Conservation (phyloP, 2,113 vertebrate species). For the Microtus pennsylvanicus region DNA sequence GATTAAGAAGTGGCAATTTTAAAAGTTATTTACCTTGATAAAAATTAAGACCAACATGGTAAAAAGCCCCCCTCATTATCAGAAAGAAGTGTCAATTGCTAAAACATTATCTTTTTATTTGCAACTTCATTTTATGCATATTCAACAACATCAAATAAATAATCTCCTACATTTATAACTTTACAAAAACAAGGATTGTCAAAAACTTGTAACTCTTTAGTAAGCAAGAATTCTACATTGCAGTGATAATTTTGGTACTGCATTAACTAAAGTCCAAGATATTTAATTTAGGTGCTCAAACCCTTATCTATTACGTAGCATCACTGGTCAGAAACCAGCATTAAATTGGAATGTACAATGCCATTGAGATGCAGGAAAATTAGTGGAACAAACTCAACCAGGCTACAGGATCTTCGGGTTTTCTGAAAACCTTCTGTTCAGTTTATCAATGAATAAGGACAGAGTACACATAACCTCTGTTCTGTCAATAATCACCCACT, state of each 20-base stretch:
- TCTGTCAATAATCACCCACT: background rate
- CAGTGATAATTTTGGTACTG: background rate
- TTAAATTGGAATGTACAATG: background rate
- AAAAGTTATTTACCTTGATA: background rate
- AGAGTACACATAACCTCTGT: background rate
- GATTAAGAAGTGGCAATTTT: background rate
- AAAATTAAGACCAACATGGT: constrained; percentile 1
- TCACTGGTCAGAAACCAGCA: background rate
- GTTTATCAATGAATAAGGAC: background rate
- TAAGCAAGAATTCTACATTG: background rate
- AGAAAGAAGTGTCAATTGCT: background rate
- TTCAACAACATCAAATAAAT: background rate
- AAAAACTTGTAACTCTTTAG: background rate
- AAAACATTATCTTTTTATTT: background rate
- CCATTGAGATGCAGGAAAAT: background rate
- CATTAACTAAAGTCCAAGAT: background rate
- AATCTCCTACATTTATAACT: background rate
- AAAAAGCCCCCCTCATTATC: background rate
- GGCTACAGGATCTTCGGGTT: background rate
- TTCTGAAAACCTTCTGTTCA: background rate
- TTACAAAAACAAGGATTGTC: background rate
- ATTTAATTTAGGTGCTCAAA: background rate
- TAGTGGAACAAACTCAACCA: background rate
- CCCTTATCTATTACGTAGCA: background rate
- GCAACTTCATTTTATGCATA: constrained; percentile 23